Evolutionary conservation across 2,888 invertebrate genomes (phyloP).

Genomic region (Hydriomena furcata): DNA sequence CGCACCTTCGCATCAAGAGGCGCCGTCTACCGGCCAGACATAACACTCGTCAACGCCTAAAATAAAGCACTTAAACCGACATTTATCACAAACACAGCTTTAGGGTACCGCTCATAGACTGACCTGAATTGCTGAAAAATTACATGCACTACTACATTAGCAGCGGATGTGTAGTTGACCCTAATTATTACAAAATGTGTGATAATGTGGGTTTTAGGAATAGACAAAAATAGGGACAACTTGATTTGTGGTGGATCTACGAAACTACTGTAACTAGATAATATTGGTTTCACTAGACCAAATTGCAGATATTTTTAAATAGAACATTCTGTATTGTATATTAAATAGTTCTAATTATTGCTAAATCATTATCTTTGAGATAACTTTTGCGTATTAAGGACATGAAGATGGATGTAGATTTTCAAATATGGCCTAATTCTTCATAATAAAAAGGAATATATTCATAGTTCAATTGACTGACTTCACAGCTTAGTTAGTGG

Average conservation of each 20-base stretch:
- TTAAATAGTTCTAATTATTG: too few species aligned
- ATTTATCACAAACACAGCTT: constrained; percentile 54
- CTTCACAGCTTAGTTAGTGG: too few species aligned
- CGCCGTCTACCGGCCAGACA: constrained; percentile 59
- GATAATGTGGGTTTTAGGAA: not conserved
- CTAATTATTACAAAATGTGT: constrained; percentile 27
- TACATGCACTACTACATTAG: constrained; percentile 16
- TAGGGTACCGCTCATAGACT: constrained; percentile 32
- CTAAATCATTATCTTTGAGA: too few species aligned
- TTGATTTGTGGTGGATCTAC: not conserved
- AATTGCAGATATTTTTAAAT: too few species aligned
- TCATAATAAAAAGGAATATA: too few species aligned
- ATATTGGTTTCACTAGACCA: too few species aligned
- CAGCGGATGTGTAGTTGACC: constrained; percentile 23
- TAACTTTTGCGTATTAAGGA: too few species aligned
- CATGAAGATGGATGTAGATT: too few species aligned
- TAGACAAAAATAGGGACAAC: not conserved
- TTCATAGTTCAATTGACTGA: too few species aligned
- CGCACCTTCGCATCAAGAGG: constrained; percentile 56
- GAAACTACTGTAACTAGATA: too few species aligned
- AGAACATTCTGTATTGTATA: too few species aligned
- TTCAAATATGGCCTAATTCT: too few species aligned
- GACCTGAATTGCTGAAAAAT: constrained; percentile 25
- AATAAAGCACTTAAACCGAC: constrained; percentile 72
- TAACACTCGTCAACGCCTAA: constrained; percentile 62